A percentile compares a stretch with the other conserved stretches of the same genome.
Conservation (phyloP, 2,888 invertebrate species). For the Parnassius smintheus region DNA sequence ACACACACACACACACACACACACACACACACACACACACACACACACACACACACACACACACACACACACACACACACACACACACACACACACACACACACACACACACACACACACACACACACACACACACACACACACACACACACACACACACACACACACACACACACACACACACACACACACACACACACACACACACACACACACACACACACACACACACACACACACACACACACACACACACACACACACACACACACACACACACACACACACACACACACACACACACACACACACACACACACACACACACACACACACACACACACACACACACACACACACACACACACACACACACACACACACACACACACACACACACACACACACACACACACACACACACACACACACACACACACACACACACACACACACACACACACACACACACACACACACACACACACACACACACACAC, state of each 20-base stretch:
- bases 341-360: background rate
- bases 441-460: background rate
- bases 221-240: background rate
- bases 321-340: background rate
- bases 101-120: background rate
- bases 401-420: background rate
- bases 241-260: background rate
- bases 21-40: background rate
- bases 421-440: background rate
- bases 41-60: background rate
- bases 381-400: background rate
- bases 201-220: background rate
- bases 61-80: background rate
- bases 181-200: background rate
- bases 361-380: background rate
- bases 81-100: background rate
- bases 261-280: background rate
- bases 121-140: background rate
- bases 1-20: background rate
- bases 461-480: background rate
- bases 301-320: background rate
- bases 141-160: background rate
- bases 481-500: background rate
- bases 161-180: background rate
- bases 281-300: background rate